Evolutionary conservation across 2,797 vertebrate species (phyloP), one percentile per base, ranked within the genome.

Genomic region (Acestrorhynchus altus): DNA sequence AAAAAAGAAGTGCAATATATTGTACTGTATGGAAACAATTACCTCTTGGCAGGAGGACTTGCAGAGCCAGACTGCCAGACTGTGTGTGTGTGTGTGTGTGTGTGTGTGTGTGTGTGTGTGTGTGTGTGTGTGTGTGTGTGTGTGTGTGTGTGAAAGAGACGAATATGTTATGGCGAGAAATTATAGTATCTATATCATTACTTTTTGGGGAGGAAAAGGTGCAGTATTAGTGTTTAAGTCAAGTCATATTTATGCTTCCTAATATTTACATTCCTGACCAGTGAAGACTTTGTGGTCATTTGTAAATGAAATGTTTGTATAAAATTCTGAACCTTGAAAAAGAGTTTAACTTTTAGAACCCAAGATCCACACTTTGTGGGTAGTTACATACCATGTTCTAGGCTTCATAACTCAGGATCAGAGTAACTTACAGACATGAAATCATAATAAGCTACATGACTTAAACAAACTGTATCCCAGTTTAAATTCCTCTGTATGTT

Each of bases 21-120:
- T 63, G 72, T 82, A 77, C 84, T 87, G 90, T 85, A 85, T 90
- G 90, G 90, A 88, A 93, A 88, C 87, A 85, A 90, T 92, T 90
- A 90, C 69, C 18, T 85, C 77, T 86, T 88, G 90, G 88, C 84
- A 65, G 73, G 70, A 28, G 60, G 80, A 82, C 87, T 79, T 76
- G 79, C 82, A 64, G 77, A 83, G 90, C 80, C 84, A 86, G 83
- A 78, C 80, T 40, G 78, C 72, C 82, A 80, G 79, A 79, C 63
- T 66, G 16, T 56, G 20, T 65, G 49, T 57, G 70, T 65, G 54
- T 47, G n/a, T 59, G 46, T 54, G 28, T 69, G 68, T 57, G 61
- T 54, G 40, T 63, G 66, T 51, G 56, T 74, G 44, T 49, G 39
- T 64, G 64, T 57, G 70, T 18, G 61, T 28, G 70, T 11, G 16